These are phyloP conservation scores for Buceros bicornis DNA, from an alignment of 2,797 vertebrate species.

Conservation along the genomic window DNA sequence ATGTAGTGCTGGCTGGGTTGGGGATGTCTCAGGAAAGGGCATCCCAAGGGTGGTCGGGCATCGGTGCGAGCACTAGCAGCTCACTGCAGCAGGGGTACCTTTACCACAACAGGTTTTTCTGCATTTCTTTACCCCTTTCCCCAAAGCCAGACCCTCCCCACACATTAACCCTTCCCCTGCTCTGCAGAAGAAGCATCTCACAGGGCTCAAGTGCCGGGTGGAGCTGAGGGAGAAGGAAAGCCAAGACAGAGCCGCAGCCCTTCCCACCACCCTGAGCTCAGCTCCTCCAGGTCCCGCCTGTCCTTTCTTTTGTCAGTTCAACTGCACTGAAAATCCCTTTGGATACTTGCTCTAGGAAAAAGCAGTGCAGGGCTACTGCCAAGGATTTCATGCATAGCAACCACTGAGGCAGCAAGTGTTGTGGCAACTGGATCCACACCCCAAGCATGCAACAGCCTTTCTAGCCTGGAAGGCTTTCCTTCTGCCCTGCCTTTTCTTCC, in stretches of 20 bases:
- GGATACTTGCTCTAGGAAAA: slow-evolving; percentile 57
- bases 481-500: neutral
- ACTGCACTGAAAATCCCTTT: neutral
- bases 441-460: neutral
- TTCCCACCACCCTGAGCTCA: neutral
- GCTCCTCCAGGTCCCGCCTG: neutral
- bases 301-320: slow-evolving; percentile 25
- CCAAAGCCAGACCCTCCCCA: neutral
- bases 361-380: slow-evolving; percentile 2
- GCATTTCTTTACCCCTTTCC: neutral
- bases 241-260: neutral
- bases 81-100: neutral
- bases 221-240: neutral
- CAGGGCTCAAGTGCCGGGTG: rapidly evolving
- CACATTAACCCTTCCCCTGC: neutral
- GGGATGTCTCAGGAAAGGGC: neutral
- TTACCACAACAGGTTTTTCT: neutral
- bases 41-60: neutral
- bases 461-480: slow-evolving; percentile 28
- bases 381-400: slow-evolving; percentile 69
- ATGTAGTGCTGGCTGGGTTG: rapidly evolving
- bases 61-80: neutral
- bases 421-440: slow-evolving; percentile 65
- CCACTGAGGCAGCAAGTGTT: slow-evolving; percentile 52
- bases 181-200: neutral